Evolutionary conservation across 2,113 vertebrate genomes (phyloP), one percentile per base, ranked within the genome.

Genomic region (Corvus cornix): DNA sequence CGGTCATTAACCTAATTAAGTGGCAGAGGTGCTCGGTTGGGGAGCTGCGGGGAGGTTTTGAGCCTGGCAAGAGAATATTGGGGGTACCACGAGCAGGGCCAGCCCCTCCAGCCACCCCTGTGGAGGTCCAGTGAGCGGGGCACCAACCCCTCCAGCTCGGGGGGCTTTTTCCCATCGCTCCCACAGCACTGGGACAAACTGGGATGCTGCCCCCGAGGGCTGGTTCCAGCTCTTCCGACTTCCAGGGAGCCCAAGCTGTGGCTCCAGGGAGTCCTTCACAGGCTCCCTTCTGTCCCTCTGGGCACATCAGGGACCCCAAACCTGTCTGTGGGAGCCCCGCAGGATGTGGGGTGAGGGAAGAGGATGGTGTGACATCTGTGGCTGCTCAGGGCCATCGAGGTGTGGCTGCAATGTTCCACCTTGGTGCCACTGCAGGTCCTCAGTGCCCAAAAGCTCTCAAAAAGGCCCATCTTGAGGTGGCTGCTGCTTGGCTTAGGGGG

Each of bases 1-100:
- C 12, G 13, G 20, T 73, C 76, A 41, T 94, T 94, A 96, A 84
- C 76, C 90, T 93, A 79, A 94, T 94, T 91, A 93, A 80, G 77
- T 4, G 64, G 49, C 72, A 43, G 82, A 73, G 41, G 44, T 30
- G 78, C 75, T 85, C 2, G 1, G 46, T 1, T 2, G 6, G 63
- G 82, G 82, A 4, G 3, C 56, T 49, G 37, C 0, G 2, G 46
- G 48, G 44, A 80, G 63, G 8, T 80, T 77, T 27, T 44, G 41
- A 41, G 63, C 30, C 44, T 3, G 3, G n/a, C 0, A 6, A 33
- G 58, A 52, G 31, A 56, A 60, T 1, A 1, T 0, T 4, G 18
- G 48, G 39, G 53, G 13, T 63, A 15, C 22, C 0, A 9, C 22
- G 60, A 49, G 13, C 59, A 49, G 43, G 37, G 10, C 5, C 75